phyloP scores from a whole-genome alignment of 1,140 invertebrate genomes.

The Nixonia krombeini region DNA sequence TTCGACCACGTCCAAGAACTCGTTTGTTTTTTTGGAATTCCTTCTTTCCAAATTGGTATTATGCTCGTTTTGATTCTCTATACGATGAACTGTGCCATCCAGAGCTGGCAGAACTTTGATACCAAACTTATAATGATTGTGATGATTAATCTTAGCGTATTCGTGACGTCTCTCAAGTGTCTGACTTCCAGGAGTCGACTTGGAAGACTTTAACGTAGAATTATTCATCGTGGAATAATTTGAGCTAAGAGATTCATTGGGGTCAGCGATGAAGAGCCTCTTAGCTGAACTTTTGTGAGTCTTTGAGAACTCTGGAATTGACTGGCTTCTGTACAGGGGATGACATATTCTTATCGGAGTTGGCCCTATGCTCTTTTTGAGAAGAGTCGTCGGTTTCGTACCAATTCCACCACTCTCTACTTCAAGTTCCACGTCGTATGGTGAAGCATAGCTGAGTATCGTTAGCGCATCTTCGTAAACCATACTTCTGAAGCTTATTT shows the following conservation, averaged over 20 bases:
- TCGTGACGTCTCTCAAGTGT: conserved; percentile 57
- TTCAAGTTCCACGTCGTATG: conserved; percentile 85
- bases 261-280: conserved; percentile 68
- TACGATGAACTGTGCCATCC: conserved; percentile 64
- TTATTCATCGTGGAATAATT: conserved; percentile 68
- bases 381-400: conserved; percentile 70
- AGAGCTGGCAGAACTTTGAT: conserved; percentile 76
- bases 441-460: conserved; percentile 92
- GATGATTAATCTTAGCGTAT: conserved; percentile 52
- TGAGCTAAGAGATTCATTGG: conserved; percentile 63
- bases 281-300: conserved; percentile 66
- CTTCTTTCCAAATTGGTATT: conserved; percentile 68
- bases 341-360: conserved; percentile 75
- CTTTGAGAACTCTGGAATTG: conserved; percentile 76
- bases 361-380: conserved; percentile 69
- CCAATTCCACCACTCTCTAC: conserved; percentile 75
- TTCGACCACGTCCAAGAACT: too few relatives aligned
- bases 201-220: conserved; percentile 63
- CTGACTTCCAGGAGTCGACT: conserved; percentile 55
- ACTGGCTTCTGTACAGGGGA: conserved; percentile 79
- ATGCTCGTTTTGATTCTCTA: conserved; percentile 70
- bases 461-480: conserved; percentile 92
- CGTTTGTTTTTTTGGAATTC: conserved; percentile 61
- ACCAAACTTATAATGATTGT: conserved; percentile 78
- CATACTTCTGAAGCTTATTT: conserved; percentile 89